These are phyloP conservation scores for Microcebus ravelobensis DNA, from an alignment of 2,113 vertebrate species.

Conservation along the genomic window DNA sequence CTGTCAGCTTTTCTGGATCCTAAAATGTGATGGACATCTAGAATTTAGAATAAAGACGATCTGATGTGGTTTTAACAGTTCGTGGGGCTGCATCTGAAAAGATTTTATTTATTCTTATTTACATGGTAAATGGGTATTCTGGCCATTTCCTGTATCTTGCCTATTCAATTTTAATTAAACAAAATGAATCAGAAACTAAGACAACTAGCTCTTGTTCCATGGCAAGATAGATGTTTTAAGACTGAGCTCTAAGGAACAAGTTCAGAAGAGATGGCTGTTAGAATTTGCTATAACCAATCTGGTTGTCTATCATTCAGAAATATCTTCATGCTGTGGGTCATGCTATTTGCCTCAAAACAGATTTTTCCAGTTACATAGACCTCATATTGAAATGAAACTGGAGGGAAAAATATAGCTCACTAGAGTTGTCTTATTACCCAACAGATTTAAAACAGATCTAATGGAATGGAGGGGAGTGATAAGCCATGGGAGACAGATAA, in stretches of 20 bases:
- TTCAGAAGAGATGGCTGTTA: neutral
- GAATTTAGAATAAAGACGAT: neutral
- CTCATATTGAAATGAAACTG: slow-evolving; percentile 55
- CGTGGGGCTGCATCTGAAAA: neutral
- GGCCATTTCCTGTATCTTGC: neutral
- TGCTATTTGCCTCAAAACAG: slow-evolving; percentile 53
- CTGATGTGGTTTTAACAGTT: neutral
- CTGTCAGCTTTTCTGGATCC: neutral
- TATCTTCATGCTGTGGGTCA: slow-evolving; percentile 18
- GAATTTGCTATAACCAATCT: slow-evolving; percentile 45
- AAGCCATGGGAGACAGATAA: neutral
- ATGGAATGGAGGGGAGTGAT: neutral
- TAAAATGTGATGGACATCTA: neutral
- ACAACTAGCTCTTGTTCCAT: neutral
- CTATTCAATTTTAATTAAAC: neutral
- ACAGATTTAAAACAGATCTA: slow-evolving; percentile 69
- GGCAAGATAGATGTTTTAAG: neutral
- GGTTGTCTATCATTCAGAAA: slow-evolving; percentile 51
- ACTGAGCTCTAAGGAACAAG: neutral
- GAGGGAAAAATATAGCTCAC: neutral
- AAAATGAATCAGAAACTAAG: neutral
- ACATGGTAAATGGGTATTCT: neutral
- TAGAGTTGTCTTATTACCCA: slow-evolving; percentile 28
- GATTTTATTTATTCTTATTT: neutral
- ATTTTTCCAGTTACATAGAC: slow-evolving; percentile 60